phyloP scores from a whole-genome alignment of 2,113 vertebrate species.

The Corvus moneduloides region DNA sequence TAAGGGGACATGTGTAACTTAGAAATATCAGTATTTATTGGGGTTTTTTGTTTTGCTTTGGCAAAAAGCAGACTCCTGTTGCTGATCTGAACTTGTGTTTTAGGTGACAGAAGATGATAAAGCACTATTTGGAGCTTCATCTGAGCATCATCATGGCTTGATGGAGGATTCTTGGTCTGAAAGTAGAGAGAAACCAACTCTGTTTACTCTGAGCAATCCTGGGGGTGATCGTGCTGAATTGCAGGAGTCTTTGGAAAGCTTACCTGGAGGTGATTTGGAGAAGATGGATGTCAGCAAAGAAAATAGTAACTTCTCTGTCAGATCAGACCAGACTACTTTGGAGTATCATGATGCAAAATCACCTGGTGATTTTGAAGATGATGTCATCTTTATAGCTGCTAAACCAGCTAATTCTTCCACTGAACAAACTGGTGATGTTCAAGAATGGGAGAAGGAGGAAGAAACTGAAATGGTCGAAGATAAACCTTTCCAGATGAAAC shows the following conservation, averaged over 20 bases:
- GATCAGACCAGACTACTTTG: slow-evolving; percentile 80
- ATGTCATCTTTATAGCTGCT: slow-evolving; percentile 64
- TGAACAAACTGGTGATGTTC: background rate
- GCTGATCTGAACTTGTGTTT: background rate
- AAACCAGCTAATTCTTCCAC: slow-evolving; percentile 18
- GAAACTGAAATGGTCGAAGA: background rate
- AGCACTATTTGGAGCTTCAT: slow-evolving; percentile 6
- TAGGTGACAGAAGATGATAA: slow-evolving; percentile 52
- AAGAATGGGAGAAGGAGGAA: background rate
- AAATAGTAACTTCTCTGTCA: slow-evolving; percentile 69
- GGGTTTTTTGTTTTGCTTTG: background rate
- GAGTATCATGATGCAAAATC: slow-evolving; percentile 84
- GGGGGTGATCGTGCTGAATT: slow-evolving; percentile 4
- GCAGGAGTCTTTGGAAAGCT: background rate
- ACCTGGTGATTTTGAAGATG: slow-evolving; percentile 66
- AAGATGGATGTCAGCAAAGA: slow-evolving; percentile 68
- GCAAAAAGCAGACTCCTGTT: background rate
- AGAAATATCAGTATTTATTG: background rate
- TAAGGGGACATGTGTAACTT: background rate
- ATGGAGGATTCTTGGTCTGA: slow-evolving; percentile 48
- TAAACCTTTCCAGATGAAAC: background rate
- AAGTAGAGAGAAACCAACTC: slow-evolving; percentile 6
- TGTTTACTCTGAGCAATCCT: background rate
- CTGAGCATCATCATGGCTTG: slow-evolving; percentile 20
- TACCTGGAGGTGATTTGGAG: slow-evolving; percentile 33